Base-by-base conservation (phyloP, 2,113 vertebrate species). In the Cranoglanis bouderius region DNA sequence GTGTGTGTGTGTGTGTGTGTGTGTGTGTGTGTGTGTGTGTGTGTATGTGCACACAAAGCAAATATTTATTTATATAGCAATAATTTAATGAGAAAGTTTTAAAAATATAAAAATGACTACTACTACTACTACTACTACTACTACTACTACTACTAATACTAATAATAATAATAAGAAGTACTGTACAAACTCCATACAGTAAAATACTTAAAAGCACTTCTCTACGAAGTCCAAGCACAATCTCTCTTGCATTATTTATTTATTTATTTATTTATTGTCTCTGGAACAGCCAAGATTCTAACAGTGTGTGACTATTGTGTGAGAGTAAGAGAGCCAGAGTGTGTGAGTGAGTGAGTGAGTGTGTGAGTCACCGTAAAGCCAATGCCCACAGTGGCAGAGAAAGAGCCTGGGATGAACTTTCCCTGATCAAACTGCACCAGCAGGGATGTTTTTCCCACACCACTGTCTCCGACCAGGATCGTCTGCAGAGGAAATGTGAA, bases 391-490 rank as follows among this genome's bases (percentile, higher is more conserved):
- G 97, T 98, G 72, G 97, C 96, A 0, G 97, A 96, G 94, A 98
- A 98, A 87, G 98, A 98, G 65, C 97, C 97, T 0, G 96, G 93
- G 86, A 97, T 95, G 93, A 98, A 98, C 92, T 98, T 99, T 89
- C 97, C 97, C 95, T 97, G 97, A 93, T 98, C 96, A 87, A 96
- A 97, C 94, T 98, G 97, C 57, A 97, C 98, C 92, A 98, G 95
- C 85, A 98, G 95, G 74, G 97, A 98, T 0, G 97, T 98, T 94
- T 98, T 98, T 55, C 97, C 97, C 92, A 98, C 97, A 0, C 97
- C 97, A 0, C 97, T 97, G 96, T 98, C 97, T 38, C 97, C 97
- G 1, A 98, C 96, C 89, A 98, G 95, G 94, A 98, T 97, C 0
- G 96, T 98, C 97, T 99, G 95, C 40, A n/a, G 87, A 90, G 83